Base-by-base conservation (phyloP, 2,797 vertebrate species). In the Steatocranus sp. region DNA sequence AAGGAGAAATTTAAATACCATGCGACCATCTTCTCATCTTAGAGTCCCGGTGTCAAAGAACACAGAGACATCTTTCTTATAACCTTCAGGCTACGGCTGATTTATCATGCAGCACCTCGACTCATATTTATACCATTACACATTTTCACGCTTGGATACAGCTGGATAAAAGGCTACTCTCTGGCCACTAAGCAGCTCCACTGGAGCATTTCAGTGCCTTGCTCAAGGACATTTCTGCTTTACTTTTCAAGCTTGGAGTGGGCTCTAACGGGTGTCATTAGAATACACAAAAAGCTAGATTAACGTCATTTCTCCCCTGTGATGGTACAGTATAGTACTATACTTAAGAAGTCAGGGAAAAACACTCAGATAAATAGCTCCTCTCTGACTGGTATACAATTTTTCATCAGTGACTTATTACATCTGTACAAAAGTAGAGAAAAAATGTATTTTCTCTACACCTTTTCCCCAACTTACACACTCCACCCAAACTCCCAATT, bases 1-100 rank as follows among this genome's bases (percentile, higher is more conserved):
- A 17, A 86, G 82, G 86, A 80, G 75, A 88, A 84, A 86, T 87
- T 84, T 86, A 83, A 93, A 92, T 85, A 88, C 76, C 88, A 78
- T 48, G 25, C 25, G 66, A 66, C 73, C 9, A 48, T 83, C 48
- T 46, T 78, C 75, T 83, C 78, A 54, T 84, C 78, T 43, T n/a
- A 50, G 34, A 48, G 30, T 78, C 38, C 74, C 41, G 34, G 61
- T 58, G 66, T 73, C 50, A 41, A 20, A 75, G 74, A 75, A 88
- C 34, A 30, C 56, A 51, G 70, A 8, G 75, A 78, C 78, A 77
- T 43, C 53, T 78, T 78, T 85, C 79, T 66, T 73, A 76, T 79
- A 87, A 86, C 90, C 88, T 87, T 88, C 61, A 83, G 68, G 87
- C 86, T n/a, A 46, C 23, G 9, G 79, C 53, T 27, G 83, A 87